Evolutionary conservation across 1,140 invertebrate genomes (phyloP).

Genomic region (Pseudomyrmex concolor): DNA sequence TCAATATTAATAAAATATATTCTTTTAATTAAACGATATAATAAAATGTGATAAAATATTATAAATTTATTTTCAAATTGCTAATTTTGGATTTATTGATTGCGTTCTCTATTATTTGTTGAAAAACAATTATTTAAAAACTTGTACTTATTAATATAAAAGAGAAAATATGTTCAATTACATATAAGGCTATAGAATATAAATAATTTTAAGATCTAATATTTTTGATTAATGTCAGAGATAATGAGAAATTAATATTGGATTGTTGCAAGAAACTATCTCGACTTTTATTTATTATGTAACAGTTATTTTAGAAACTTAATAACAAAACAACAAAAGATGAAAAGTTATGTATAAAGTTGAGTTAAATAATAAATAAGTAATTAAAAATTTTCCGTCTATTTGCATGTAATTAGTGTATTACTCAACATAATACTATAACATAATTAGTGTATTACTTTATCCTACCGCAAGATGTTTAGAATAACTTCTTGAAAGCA

Average conservation of each 20-base stretch:
- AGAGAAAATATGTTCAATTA: conserved; percentile 1
- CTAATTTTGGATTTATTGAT: conserved; percentile 35
- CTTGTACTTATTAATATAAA: background rate
- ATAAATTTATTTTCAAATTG: conserved; percentile 48
- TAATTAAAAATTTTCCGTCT: too few relatives aligned
- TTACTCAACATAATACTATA: conserved; percentile 42
- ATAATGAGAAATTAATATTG: background rate
- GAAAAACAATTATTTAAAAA: conserved; percentile 12
- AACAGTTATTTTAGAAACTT: too few relatives aligned
- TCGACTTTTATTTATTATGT: background rate
- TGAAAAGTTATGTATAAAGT: too few relatives aligned
- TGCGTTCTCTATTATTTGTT: conserved; percentile 10
- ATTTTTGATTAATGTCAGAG: background rate
- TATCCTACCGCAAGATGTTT: conserved; percentile 9
- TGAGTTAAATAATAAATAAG: too few relatives aligned
- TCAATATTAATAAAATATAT: conserved; percentile 34
- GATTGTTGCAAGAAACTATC: background rate
- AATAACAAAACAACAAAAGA: too few relatives aligned
- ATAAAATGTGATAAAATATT: conserved; percentile 38
- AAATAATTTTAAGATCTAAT: background rate
- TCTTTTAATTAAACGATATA: conserved; percentile 29
- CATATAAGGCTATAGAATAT: background rate
- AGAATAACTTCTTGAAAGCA: conserved; percentile 26
- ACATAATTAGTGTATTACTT: background rate
- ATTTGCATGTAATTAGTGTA: background rate